phyloP scores from a whole-genome alignment of 1,140 invertebrate genomes.

The Formica exsecta region DNA sequence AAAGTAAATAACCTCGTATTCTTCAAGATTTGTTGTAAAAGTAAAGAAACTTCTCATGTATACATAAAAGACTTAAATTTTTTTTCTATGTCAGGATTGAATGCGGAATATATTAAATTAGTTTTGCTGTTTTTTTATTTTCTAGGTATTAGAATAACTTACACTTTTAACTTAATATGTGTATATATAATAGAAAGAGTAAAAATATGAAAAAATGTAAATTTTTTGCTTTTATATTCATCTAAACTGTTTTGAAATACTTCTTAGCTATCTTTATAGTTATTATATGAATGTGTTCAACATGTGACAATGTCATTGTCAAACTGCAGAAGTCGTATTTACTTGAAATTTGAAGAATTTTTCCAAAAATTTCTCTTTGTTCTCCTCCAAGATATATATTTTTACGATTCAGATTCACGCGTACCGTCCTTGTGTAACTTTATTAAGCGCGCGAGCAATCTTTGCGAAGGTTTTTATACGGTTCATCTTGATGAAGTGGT shows the following conservation, averaged over 20 bases:
- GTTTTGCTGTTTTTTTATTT: not conserved
- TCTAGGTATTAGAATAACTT: too few relatives aligned
- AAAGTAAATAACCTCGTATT: too few relatives aligned
- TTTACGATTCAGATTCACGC: not conserved
- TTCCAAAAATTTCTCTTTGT: not conserved
- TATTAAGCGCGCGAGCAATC: not conserved
- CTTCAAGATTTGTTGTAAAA: too few relatives aligned
- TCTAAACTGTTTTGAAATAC: not conserved
- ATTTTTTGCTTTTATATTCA: not conserved
- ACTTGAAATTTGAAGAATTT: not conserved
- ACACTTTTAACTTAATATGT: too few relatives aligned
- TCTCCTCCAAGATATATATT: not conserved
- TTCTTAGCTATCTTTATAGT: not conserved
- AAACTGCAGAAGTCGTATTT: not conserved
- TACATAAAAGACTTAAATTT: not conserved
- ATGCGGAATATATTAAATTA: not conserved
- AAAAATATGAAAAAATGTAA: not conserved
- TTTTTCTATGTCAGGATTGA: not conserved
- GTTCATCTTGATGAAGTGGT: slow-evolving; percentile 11
- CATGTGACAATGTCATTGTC: not conserved
- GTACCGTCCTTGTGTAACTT: not conserved
- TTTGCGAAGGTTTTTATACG: slow-evolving; percentile 6
- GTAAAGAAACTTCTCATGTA: too few relatives aligned
- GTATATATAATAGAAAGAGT: not conserved
- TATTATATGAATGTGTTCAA: not conserved